phyloP scores from a whole-genome alignment of 2,888 invertebrate genomes.

The Diabrotica balteata region DNA sequence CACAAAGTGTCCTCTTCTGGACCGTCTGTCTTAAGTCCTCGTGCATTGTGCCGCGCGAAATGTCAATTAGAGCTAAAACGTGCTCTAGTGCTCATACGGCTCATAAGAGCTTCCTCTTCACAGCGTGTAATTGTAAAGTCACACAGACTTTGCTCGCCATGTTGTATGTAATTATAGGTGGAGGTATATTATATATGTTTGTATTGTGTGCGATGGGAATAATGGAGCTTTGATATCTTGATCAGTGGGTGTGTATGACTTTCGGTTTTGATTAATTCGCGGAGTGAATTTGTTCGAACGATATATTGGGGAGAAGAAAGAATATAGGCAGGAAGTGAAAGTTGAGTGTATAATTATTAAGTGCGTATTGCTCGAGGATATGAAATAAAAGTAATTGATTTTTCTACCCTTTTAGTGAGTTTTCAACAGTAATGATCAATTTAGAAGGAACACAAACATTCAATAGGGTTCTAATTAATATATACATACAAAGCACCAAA shows the following conservation, averaged over 20 bases:
- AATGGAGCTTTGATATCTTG: conserved; percentile 24
- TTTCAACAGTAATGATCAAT: too few relatives aligned
- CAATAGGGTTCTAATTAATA: too few relatives aligned
- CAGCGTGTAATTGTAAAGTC: conserved; percentile 46
- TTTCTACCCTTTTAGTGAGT: too few relatives aligned
- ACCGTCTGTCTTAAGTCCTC: conserved; percentile 10
- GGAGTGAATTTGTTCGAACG: background rate
- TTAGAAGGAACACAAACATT: too few relatives aligned
- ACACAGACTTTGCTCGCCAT: conserved; percentile 30
- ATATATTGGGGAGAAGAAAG: background rate
- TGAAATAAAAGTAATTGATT: too few relatives aligned
- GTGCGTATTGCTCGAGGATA: too few relatives aligned
- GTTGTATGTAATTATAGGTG: conserved; percentile 44
- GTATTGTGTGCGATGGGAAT: conserved; percentile 36
- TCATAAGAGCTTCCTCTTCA: conserved; percentile 43
- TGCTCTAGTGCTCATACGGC: conserved; percentile 52
- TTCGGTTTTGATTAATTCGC: conserved; percentile 2
- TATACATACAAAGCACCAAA: too few relatives aligned
- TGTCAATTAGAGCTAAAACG: conserved; percentile 52
- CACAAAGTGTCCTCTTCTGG: background rate
- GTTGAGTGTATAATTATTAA: too few relatives aligned
- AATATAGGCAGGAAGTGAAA: too few relatives aligned
- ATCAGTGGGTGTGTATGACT: conserved; percentile 14
- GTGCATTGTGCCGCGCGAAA: conserved; percentile 11
- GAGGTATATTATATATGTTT: conserved; percentile 37